Evolutionary conservation across 2,113 vertebrate genomes (phyloP).

Genomic region (Onychorhynchus coronatus): DNA sequence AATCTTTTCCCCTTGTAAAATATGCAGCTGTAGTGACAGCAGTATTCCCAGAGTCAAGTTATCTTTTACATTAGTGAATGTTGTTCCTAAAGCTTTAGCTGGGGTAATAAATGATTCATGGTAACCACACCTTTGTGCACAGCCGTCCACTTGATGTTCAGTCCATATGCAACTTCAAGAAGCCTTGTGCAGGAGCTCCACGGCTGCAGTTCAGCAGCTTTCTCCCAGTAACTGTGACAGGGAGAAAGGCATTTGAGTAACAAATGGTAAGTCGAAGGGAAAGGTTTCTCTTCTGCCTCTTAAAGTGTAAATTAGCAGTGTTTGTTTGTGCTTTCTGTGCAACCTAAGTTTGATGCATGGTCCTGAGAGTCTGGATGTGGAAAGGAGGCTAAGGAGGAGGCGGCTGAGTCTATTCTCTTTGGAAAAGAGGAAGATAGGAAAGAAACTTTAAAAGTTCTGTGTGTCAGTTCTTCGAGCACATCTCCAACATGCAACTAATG

Average conservation of each 20-base stretch:
- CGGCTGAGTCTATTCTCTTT: not conserved
- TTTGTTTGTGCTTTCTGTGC: conserved; percentile 38
- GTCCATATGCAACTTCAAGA: conserved; percentile 56
- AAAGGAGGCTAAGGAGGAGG: not conserved
- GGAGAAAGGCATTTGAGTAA: conserved; percentile 61
- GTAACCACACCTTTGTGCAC: conserved; percentile 62
- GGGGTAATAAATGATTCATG: conserved; percentile 72
- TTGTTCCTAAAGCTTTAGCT: conserved; percentile 56
- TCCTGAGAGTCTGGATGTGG: conserved; percentile 40
- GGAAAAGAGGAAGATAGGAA: not conserved
- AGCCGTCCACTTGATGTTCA: conserved; percentile 66
- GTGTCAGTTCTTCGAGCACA: not conserved
- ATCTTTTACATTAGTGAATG: conserved; percentile 65
- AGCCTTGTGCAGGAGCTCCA: conserved; percentile 2
- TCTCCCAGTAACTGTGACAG: conserved; percentile 59
- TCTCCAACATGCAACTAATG: conserved; percentile 10
- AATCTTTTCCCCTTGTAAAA: conserved; percentile 39
- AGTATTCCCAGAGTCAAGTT: conserved; percentile 63
- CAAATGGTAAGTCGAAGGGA: conserved; percentile 61
- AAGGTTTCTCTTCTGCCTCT: conserved; percentile 54
- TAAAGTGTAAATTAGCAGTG: conserved; percentile 66
- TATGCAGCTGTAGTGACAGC: conserved; percentile 41
- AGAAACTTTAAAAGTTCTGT: conserved; percentile 11
- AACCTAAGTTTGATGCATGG: not conserved
- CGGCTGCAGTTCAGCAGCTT: conserved; percentile 45